phyloP scores from a whole-genome alignment of 2,888 invertebrate genomes.

The Mactromeris polynyma region DNA sequence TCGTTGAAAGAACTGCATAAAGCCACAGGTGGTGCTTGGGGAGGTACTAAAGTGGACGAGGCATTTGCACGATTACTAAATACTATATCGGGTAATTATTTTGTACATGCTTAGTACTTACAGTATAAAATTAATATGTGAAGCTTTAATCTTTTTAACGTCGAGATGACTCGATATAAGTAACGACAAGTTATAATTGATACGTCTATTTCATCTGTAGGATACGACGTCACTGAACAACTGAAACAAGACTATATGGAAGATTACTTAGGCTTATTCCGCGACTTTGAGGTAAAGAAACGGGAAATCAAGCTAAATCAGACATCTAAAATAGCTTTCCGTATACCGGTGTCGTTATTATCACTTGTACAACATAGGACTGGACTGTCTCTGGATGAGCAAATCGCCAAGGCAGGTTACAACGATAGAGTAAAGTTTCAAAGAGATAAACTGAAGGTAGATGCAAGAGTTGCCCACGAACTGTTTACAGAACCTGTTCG shows the following conservation, averaged over 20 bases:
- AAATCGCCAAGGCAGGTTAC: background rate
- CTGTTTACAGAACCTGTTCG: constrained; percentile 26
- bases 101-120: no score
- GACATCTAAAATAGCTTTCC: background rate
- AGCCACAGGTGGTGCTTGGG: no score
- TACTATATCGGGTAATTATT: no score
- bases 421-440: background rate
- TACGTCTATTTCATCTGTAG: background rate
- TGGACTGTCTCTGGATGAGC: background rate
- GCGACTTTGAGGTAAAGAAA: constrained; percentile 30
- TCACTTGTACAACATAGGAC: background rate
- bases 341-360: background rate
- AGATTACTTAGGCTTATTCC: constrained; percentile 18
- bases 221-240: background rate
- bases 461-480: background rate
- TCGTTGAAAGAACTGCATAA: no score
- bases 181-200: background rate
- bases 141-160: no score
- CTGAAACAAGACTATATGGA: constrained; percentile 18
- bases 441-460: constrained; percentile 43
- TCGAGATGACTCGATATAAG: no score
- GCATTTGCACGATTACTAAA: no score
- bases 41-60: no score
- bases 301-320: background rate
- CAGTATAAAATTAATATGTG: no score